A percentile compares a stretch with the other conserved stretches of the same genome.
These are phyloP conservation scores for Alloplasta piceator DNA, from an alignment of 2,888 invertebrate species.

Conservation along the genomic window DNA sequence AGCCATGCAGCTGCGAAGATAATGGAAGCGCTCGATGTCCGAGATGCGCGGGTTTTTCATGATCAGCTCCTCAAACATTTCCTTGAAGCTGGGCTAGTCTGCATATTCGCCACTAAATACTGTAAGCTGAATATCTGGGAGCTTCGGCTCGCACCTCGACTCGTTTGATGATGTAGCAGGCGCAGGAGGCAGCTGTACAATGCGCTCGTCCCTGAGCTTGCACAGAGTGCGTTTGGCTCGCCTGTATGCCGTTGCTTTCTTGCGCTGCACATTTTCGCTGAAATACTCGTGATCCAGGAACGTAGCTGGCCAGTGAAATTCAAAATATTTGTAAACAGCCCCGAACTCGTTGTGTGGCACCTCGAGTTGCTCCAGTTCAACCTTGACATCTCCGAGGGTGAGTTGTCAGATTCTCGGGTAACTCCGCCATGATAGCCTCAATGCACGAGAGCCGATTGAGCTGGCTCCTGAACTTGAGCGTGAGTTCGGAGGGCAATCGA, in stretches of 20 bases:
- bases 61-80: conserved; percentile 3
- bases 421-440: background rate
- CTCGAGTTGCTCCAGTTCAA: conserved; percentile 1
- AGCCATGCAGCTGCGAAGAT: conserved; percentile 15
- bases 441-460: background rate
- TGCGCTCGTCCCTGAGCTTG: too few relatives aligned
- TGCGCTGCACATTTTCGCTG: background rate
- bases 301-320: conserved; percentile 6
- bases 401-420: background rate
- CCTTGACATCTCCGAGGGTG: background rate
- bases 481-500: background rate
- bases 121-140: background rate
- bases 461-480: background rate
- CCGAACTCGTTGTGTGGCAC: background rate
- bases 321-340: background rate
- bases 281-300: conserved; percentile 23
- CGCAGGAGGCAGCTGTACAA: too few relatives aligned
- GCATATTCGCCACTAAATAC: conserved; percentile 4
- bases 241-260: background rate
- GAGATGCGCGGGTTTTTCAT: background rate
- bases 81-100: background rate
- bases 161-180: background rate
- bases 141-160: background rate
- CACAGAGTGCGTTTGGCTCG: background rate
- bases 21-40: background rate